phyloP scores from a whole-genome alignment of 2,797 vertebrate genomes.

The Tiaroga cobitis region DNA sequence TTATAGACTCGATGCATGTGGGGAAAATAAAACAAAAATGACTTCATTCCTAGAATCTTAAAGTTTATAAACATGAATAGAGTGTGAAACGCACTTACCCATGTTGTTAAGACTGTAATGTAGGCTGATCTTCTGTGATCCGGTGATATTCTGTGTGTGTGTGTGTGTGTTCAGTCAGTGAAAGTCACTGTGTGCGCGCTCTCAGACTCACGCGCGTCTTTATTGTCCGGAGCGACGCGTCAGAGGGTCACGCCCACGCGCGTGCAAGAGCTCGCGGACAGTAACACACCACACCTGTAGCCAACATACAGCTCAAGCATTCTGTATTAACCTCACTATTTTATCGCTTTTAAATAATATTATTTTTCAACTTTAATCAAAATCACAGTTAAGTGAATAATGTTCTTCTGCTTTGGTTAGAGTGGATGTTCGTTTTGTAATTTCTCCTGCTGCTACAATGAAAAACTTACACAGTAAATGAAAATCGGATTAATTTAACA shows the following conservation, averaged over 20 bases:
- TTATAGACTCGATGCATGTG: neutral
- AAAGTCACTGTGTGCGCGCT: neutral
- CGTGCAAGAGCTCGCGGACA: neutral
- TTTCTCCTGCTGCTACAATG: neutral
- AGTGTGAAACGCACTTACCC: slow-evolving; percentile 21
- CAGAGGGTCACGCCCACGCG: slow-evolving; percentile 16
- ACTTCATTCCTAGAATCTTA: neutral
- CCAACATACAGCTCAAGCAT: neutral
- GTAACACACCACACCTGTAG: neutral
- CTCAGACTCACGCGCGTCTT: neutral
- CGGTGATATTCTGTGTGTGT: neutral
- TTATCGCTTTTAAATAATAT: neutral
- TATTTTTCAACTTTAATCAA: neutral
- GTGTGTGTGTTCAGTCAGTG: neutral
- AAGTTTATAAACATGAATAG: neutral
- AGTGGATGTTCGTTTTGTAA: neutral
- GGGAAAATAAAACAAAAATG: neutral
- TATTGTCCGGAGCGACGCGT: slow-evolving; percentile 14
- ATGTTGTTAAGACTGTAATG: slow-evolving; percentile 5
- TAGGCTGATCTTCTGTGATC: neutral
- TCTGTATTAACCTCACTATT: neutral
- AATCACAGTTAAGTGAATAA: neutral
- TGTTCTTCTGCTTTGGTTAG: neutral
- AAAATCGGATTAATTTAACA: no score
- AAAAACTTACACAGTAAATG: neutral